These are phyloP conservation scores for Vanacampus margaritifer DNA, from an alignment of 2,113 vertebrate genomes.

Conservation along the genomic window DNA sequence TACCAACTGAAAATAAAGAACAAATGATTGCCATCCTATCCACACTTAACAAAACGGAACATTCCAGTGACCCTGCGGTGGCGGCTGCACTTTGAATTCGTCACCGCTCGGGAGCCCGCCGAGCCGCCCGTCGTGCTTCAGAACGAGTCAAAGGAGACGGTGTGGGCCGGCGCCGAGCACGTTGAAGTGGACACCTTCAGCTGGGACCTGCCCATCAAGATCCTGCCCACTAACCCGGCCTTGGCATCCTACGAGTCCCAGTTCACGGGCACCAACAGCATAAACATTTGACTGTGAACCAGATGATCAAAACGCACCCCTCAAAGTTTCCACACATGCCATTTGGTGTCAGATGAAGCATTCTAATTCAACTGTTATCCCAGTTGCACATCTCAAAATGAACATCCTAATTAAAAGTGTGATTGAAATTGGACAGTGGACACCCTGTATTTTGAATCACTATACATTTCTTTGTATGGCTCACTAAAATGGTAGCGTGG, in stretches of 20 bases:
- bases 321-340: background rate
- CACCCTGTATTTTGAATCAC: background rate
- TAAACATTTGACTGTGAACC: conserved; percentile 78
- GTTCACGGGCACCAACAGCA: conserved; percentile 85
- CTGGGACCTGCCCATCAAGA: conserved; percentile 96
- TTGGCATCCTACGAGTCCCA: conserved; percentile 88
- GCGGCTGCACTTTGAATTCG: conserved; percentile 93
- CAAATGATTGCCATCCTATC: too few relatives aligned
- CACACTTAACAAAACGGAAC: background rate
- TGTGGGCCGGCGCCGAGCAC: conserved; percentile 87
- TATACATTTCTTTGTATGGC: conserved; percentile 16
- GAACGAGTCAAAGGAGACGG: conserved; percentile 81
- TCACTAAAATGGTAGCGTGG: conserved; percentile 14
- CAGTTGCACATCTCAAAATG: too few relatives aligned
- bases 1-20: too few relatives aligned
- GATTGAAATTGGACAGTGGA: conserved; percentile 6
- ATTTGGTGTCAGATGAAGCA: background rate
- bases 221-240: conserved; percentile 91
- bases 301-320: background rate
- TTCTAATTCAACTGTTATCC: background rate
- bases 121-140: conserved; percentile 77
- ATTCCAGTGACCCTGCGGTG: conserved; percentile 80
- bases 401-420: conserved; percentile 35
- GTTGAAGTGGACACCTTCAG: conserved; percentile 97
- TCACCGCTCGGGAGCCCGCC: conserved; percentile 82